Evolutionary conservation across 2,888 invertebrate genomes (phyloP).

Genomic region (Drosophila bunnanda): DNA sequence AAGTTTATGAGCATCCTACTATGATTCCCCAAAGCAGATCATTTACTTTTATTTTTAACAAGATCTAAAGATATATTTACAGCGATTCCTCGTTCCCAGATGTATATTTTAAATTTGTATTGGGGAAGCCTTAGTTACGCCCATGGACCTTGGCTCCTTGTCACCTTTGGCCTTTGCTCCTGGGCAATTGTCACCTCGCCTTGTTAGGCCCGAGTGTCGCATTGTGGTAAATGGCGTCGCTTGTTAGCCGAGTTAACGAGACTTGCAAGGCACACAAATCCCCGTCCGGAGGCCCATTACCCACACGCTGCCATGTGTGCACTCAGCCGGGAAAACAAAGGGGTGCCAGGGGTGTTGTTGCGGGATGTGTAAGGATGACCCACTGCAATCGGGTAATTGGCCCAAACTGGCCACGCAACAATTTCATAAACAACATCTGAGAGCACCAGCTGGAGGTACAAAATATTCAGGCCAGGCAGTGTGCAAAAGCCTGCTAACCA

Average conservation of each 20-base stretch:
- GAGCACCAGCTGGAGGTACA: conserved; percentile 27
- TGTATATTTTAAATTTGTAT: conserved; percentile 60
- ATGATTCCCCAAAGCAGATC: not conserved
- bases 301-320: conserved; percentile 23
- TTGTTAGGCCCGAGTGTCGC: conserved; percentile 75
- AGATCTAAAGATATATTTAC: not conserved
- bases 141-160: not conserved
- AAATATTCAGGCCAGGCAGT: not conserved
- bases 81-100: not conserved
- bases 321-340: conserved; percentile 21
- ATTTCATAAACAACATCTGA: conserved; percentile 38
- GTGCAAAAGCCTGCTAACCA: conserved; percentile 13
- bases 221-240: conserved; percentile 69
- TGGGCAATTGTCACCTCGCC: conserved; percentile 63
- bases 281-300: conserved; percentile 61
- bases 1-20: too few relatives aligned
- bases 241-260: conserved; percentile 69
- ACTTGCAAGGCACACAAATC: conserved; percentile 55
- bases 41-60: not conserved
- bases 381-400: conserved; percentile 40
- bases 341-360: conserved; percentile 16
- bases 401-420: conserved; percentile 26
- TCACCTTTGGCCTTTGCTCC: conserved; percentile 12
- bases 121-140: conserved; percentile 59
- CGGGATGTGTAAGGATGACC: conserved; percentile 12